Base-by-base conservation (phyloP, 1,140 invertebrate genomes). In the Drosophila tropicalis region DNA sequence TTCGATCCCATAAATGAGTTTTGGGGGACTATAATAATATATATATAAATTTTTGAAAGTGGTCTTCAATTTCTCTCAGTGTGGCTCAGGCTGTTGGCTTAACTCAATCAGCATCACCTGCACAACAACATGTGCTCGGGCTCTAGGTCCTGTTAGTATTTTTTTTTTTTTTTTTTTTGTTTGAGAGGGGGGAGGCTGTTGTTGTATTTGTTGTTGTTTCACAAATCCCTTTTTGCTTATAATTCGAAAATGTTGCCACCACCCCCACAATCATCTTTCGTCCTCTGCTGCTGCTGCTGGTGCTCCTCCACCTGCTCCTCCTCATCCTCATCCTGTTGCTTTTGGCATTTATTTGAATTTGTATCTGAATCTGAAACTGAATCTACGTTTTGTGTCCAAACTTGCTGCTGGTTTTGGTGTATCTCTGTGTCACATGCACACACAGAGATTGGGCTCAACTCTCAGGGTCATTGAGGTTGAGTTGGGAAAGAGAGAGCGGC, bases 191-290 rank as follows among this genome's bases (percentile, higher is more conserved):
- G 5, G 29, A 29, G 29, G 3, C 17, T 70, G 51, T 63, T 81
- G 44, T 25, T 25, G 22, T 25, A 4, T 25, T 17, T 79, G 39
- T 17, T 64, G 51, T 6, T 72, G 41, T 47, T 79, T 60, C 67
- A 62, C 62, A 90, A 91, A 91, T 91, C 90, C 82, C 74, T 90
- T 80, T 85, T 84, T 77, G 82, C 85, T 91, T 91, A 91, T 91
- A 90, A 81, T 84, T 81, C 72, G 78, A 74, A 90, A 85, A 84
- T 81, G 82, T 79, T 85, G 74, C 66, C 17, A 12, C 17, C 44
- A 6, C 44, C 44, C 44, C 7, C 44, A 5, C 44, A 9, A 19
- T 19, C 44, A 29, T 29, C 29, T 29, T 1, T 29, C 17, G 3
- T 44, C 6, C 41, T 10, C 44, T 29, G 29, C 29, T 29, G 29